These are phyloP conservation scores for Laticauda laticaudata DNA, from an alignment of 2,113 vertebrate species.

Conservation along the genomic window DNA sequence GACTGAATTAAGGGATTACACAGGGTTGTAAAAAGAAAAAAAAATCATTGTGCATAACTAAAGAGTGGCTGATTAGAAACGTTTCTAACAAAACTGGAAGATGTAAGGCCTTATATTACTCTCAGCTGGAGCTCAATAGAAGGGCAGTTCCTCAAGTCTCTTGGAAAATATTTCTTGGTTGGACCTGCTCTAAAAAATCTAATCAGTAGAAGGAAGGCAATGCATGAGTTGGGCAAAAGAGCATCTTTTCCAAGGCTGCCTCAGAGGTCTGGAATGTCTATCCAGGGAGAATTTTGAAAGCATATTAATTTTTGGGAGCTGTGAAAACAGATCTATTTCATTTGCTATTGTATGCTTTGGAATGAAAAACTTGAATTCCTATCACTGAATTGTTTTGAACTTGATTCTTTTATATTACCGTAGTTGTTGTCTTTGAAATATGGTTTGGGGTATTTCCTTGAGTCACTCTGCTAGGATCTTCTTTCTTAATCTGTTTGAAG, in stretches of 20 bases:
- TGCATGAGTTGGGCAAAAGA: neutral
- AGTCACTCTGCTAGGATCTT: neutral
- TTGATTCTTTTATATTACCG: neutral
- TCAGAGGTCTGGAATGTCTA: constrained; percentile 1
- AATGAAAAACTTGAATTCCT: neutral
- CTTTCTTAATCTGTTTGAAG: neutral
- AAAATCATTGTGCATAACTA: neutral
- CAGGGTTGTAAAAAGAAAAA: neutral
- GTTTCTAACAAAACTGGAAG: neutral
- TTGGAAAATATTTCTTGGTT: neutral
- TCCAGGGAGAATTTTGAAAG: neutral
- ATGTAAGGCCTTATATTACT: neutral
- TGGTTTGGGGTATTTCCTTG: neutral
- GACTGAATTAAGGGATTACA: neutral
- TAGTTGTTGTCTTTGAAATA: neutral
- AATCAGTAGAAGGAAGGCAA: neutral
- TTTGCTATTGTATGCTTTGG: neutral
- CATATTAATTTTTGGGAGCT: neutral
- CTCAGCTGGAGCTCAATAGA: neutral
- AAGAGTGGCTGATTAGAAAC: neutral
- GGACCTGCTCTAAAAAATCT: neutral
- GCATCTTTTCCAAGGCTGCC: neutral
- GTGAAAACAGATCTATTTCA: neutral
- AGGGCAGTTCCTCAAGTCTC: neutral
- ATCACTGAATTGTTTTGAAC: neutral